A percentile compares a stretch with the other conserved stretches of the same genome.
Conservation (phyloP, 2,797 vertebrate species). For the Lagorchestes hirsutus region DNA sequence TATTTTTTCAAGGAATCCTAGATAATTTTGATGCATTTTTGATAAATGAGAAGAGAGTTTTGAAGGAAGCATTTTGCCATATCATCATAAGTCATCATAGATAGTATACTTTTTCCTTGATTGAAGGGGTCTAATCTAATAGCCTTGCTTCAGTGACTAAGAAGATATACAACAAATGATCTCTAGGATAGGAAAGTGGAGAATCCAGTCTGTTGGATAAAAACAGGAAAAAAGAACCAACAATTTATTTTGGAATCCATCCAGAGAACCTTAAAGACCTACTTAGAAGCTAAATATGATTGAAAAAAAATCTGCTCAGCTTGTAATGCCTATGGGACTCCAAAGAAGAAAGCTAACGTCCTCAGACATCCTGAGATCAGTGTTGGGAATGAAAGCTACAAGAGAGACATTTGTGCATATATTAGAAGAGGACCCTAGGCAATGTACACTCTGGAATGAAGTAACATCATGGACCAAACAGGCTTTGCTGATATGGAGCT, state of each 20-base stretch:
- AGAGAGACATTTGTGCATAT: neutral
- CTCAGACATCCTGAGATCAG: neutral
- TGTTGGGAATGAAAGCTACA: neutral
- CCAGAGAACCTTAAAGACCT: neutral
- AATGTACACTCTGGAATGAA: neutral
- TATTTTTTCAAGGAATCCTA: neutral
- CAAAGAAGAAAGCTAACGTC: neutral
- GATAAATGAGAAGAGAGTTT: neutral
- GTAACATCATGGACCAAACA: neutral
- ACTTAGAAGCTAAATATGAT: neutral
- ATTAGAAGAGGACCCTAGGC: neutral
- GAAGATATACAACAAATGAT: neutral
- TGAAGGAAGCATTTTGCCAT: neutral
- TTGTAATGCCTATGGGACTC: neutral
- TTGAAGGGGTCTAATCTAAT: neutral
- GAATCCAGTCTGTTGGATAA: neutral
- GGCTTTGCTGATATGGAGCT: neutral
- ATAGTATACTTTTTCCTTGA: neutral
- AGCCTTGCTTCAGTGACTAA: neutral
- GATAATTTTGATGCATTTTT: neutral
- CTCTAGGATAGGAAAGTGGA: neutral
- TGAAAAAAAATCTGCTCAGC: neutral
- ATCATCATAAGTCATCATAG: neutral
- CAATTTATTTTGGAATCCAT: neutral
- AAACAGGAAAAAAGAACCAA: neutral